Evolutionary conservation across 2,113 vertebrate species (phyloP).

Genomic region (Octodon degus): DNA sequence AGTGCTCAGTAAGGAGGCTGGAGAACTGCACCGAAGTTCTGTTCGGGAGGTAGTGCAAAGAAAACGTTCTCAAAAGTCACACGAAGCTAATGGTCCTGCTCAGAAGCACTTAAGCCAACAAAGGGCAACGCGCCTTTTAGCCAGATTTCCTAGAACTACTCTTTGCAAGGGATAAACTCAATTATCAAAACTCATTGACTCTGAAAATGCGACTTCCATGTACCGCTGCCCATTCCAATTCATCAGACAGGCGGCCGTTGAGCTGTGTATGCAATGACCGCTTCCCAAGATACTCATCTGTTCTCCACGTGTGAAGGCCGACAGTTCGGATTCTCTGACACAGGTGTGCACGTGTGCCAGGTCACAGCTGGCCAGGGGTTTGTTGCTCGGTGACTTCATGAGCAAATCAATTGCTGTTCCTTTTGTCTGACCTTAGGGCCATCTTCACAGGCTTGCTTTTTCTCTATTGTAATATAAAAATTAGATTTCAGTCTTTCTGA

Average conservation of each 20-base stretch:
- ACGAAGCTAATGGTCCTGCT: conserved; percentile 53
- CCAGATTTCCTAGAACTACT: conserved; percentile 68
- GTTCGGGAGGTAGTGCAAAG: neutral
- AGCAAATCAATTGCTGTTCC: conserved; percentile 53
- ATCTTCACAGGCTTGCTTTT: neutral
- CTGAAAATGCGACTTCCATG: conserved; percentile 12
- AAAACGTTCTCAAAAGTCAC: neutral
- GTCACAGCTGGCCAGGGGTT: conserved; percentile 55
- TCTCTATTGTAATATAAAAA: conserved; percentile 10
- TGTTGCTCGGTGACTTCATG: neutral
- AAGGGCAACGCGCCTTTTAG: conserved; percentile 38
- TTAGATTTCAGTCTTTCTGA: conserved; percentile 46
- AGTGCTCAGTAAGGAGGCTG: neutral
- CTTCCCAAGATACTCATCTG: neutral
- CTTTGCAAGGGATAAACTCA: conserved; percentile 62
- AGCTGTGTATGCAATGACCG: fast-evolving
- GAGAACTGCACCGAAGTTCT: neutral
- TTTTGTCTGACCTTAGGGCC: conserved; percentile 32
- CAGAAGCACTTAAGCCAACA: conserved; percentile 63
- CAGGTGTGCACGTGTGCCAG: conserved; percentile 51
- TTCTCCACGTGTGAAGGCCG: neutral
- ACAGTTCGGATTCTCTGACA: neutral
- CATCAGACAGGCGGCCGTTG: conserved; percentile 14
- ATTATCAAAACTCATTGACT: conserved; percentile 72
- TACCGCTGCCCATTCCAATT: neutral